Evolutionary conservation across 2,888 invertebrate species (phyloP).

Genomic region (Rhaphigaster nebulosa): DNA sequence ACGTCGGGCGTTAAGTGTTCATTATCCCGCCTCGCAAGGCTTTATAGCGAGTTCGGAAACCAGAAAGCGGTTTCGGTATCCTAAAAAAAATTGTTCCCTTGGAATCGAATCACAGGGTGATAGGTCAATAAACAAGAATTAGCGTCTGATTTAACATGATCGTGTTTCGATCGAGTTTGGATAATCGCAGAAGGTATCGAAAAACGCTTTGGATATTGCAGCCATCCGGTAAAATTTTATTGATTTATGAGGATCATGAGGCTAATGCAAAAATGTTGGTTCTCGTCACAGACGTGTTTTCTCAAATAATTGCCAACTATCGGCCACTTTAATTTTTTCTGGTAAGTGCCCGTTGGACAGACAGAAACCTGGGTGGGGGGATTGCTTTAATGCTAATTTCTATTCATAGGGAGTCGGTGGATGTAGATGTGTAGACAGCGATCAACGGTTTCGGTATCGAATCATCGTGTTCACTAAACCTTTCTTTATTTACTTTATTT

Average conservation of each 20-base stretch:
- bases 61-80: not conserved
- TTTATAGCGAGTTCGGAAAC: not conserved
- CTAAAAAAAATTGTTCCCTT: not conserved
- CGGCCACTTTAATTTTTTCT: too few species aligned
- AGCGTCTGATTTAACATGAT: not conserved
- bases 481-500: too few species aligned
- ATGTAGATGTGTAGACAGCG: too few species aligned
- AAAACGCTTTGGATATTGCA: not conserved
- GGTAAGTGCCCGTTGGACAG: too few species aligned
- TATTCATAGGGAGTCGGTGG: too few species aligned
- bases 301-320: too few species aligned
- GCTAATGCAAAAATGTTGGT: not conserved
- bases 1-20: not conserved
- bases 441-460: too few species aligned
- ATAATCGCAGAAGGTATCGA: not conserved
- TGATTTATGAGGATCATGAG: not conserved
- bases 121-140: slow-evolving; percentile 1
- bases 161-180: not conserved
- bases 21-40: not conserved
- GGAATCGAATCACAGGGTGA: not conserved
- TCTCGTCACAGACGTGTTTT: too few species aligned
- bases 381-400: too few species aligned
- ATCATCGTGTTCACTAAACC: too few species aligned
- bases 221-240: not conserved
- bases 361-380: too few species aligned